Evolutionary conservation across 2,113 vertebrate species (phyloP).

Genomic region (Agapornis roseicollis): DNA sequence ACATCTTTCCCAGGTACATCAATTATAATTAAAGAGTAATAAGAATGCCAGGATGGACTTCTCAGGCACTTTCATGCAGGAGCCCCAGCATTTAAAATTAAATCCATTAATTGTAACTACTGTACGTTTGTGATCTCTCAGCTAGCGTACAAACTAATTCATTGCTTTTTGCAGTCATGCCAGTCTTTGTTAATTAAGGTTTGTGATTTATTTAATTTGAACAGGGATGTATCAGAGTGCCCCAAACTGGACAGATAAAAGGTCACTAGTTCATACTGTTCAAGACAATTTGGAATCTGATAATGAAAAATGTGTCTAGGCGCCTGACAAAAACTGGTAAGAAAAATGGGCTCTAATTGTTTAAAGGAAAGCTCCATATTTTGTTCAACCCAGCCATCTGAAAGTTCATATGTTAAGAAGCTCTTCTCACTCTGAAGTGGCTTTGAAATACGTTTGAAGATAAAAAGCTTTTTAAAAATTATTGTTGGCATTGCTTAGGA

Average conservation of each 20-base stretch:
- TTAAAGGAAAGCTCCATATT: slow-evolving; percentile 35
- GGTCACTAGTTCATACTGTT: slow-evolving; percentile 18
- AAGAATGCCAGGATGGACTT: slow-evolving; percentile 65
- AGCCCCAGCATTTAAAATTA: slow-evolving; percentile 62
- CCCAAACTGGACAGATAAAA: slow-evolving; percentile 45
- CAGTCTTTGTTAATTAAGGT: slow-evolving; percentile 58
- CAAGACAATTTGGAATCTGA: slow-evolving; percentile 23
- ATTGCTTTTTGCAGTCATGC: slow-evolving; percentile 51
- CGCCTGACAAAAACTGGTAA: slow-evolving; percentile 9
- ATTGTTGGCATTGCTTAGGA: slow-evolving; percentile 21
- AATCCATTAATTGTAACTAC: slow-evolving; percentile 72
- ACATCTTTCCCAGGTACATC: slow-evolving; percentile 68
- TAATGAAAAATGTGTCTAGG: slow-evolving; percentile 3
- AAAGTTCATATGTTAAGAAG: slow-evolving; percentile 18
- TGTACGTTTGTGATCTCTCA: slow-evolving; percentile 51
- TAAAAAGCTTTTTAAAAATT: slow-evolving; percentile 35
- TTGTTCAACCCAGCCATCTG: neutral
- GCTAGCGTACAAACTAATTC: slow-evolving; percentile 58
- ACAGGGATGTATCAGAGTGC: neutral
- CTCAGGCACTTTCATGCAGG: slow-evolving; percentile 35
- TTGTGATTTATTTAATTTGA: slow-evolving; percentile 63
- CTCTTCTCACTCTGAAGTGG: neutral
- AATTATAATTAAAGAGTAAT: slow-evolving; percentile 74
- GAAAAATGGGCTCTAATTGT: neutral
- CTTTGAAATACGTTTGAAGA: slow-evolving; percentile 21